These are phyloP conservation scores for Oreochromis spilurus DNA, from an alignment of 2,113 vertebrate genomes.

Conservation along the genomic window DNA sequence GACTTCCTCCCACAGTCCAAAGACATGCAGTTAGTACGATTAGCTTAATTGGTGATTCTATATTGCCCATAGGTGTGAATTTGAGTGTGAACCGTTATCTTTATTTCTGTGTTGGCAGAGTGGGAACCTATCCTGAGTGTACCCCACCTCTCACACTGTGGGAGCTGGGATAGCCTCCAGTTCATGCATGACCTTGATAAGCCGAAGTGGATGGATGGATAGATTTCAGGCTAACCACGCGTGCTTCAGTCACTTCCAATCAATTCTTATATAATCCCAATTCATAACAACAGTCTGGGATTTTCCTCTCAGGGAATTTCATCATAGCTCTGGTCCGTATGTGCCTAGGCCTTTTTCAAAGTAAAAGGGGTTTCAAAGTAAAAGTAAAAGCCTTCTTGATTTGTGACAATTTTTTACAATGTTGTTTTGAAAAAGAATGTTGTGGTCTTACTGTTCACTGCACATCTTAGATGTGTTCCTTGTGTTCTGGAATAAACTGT, in stretches of 20 bases:
- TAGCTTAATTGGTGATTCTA: background rate
- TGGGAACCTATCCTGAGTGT: background rate
- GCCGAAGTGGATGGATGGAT: background rate
- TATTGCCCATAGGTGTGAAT: background rate
- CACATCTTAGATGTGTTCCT: accelerated
- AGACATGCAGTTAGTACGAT: background rate
- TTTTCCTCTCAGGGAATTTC: accelerated
- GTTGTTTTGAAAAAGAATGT: background rate
- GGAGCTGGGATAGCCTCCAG: background rate
- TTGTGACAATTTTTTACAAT: background rate
- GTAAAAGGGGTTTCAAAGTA: background rate
- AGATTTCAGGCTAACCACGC: accelerated
- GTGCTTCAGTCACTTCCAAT: background rate
- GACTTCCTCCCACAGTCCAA: accelerated
- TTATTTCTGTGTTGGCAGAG: background rate
- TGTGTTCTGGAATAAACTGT: background rate
- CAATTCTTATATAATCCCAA: background rate
- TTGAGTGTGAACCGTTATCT: background rate
- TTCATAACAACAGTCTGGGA: background rate
- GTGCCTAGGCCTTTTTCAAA: background rate
- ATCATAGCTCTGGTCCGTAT: accelerated
- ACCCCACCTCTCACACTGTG: background rate
- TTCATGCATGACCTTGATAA: background rate
- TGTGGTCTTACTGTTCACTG: background rate
- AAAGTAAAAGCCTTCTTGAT: background rate